These are phyloP conservation scores for Xanthia togata DNA, from an alignment of 2,888 invertebrate genomes.

Conservation along the genomic window DNA sequence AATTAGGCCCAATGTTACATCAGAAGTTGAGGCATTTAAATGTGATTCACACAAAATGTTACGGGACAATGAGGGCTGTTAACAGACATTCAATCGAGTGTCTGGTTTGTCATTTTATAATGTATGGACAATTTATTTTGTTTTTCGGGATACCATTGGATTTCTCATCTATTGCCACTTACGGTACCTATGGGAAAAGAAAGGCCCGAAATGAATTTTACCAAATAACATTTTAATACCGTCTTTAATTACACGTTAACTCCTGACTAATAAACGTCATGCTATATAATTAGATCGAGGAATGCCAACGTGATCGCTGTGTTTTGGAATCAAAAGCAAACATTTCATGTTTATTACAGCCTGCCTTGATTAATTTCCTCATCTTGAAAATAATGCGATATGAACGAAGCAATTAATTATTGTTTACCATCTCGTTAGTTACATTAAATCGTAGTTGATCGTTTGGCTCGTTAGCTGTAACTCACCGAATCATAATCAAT, in stretches of 20 bases:
- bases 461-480: slow-evolving; percentile 67
- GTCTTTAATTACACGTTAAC: background rate
- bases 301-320: slow-evolving; percentile 28
- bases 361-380: slow-evolving; percentile 59
- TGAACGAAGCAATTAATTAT: slow-evolving; percentile 59
- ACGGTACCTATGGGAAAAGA: background rate
- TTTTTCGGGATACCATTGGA: background rate
- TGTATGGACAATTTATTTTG: background rate
- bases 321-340: slow-evolving; percentile 48
- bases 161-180: background rate
- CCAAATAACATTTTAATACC: slow-evolving; percentile 9
- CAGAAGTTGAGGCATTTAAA: slow-evolving; percentile 22
- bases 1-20: slow-evolving; percentile 42
- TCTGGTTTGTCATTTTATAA: background rate
- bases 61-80: background rate
- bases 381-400: slow-evolving; percentile 61
- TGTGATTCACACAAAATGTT: slow-evolving; percentile 7
- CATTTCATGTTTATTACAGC: slow-evolving; percentile 36
- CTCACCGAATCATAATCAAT: slow-evolving; percentile 50
- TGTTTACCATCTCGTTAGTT: slow-evolving; percentile 52
- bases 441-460: slow-evolving; percentile 67
- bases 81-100: background rate
- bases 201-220: background rate
- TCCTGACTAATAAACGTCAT: slow-evolving; percentile 5
- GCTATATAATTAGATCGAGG: slow-evolving; percentile 5